phyloP scores from a whole-genome alignment of 2,888 invertebrate genomes.

The Amiota minor region DNA sequence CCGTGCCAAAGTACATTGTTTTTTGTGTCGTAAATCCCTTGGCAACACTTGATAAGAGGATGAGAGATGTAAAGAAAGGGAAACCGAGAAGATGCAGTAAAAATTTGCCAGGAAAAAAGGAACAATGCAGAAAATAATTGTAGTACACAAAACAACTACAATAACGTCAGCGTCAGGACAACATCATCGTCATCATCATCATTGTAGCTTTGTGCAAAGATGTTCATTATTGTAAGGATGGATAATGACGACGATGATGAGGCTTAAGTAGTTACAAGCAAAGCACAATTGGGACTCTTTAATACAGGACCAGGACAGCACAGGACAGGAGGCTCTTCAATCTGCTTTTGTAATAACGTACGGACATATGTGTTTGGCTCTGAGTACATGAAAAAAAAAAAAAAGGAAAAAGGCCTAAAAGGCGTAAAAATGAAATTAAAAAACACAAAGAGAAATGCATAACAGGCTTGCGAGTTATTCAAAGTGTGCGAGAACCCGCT shows the following conservation, averaged over 20 bases:
- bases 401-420: neutral
- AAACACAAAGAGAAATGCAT: neutral
- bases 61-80: conserved; percentile 27
- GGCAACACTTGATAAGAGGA: conserved; percentile 60
- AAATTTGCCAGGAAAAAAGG: conserved; percentile 50
- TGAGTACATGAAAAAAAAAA: neutral
- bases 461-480: too few relatives aligned
- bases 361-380: neutral
- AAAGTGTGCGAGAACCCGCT: too few relatives aligned
- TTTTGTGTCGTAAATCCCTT: conserved; percentile 57
- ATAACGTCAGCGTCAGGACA: neutral
- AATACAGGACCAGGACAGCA: conserved; percentile 46
- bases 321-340: neutral
- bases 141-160: conserved; percentile 35
- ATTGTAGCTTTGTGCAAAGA: conserved; percentile 14
- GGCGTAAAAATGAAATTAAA: conserved; percentile 4
- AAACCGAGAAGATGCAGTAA: conserved; percentile 57
- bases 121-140: conserved; percentile 63
- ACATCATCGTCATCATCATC: conserved; percentile 1
- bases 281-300: conserved; percentile 51
- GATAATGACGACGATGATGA: conserved; percentile 61
- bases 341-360: too few relatives aligned
- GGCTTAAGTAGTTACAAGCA: conserved; percentile 59
- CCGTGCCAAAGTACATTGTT: conserved; percentile 49
- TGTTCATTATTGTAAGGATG: conserved; percentile 48